These are phyloP conservation scores for Neotoma lepida DNA, from an alignment of 2,113 vertebrate genomes.

Conservation along the genomic window DNA sequence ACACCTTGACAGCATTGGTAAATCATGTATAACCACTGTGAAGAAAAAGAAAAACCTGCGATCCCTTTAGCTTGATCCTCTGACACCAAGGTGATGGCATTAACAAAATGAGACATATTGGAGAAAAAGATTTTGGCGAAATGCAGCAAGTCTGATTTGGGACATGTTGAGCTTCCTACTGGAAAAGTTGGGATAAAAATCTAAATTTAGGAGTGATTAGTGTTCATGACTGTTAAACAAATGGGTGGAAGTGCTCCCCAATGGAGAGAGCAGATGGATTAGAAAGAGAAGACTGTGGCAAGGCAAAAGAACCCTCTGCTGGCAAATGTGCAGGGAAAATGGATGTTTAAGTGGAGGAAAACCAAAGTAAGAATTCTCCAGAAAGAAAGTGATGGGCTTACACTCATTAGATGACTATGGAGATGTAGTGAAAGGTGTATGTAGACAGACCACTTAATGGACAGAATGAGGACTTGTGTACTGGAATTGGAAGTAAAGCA, in stretches of 20 bases:
- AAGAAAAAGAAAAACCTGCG: neutral
- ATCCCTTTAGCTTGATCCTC: neutral
- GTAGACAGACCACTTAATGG: neutral
- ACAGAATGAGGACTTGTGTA: neutral
- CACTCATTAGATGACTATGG: neutral
- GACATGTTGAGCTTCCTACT: neutral
- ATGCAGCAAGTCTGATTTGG: neutral
- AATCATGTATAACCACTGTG: neutral
- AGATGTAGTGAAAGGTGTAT: neutral
- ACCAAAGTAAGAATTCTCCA: neutral
- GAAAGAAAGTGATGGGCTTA: neutral
- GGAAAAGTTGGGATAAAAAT: neutral
- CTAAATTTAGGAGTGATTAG: constrained; percentile 2
- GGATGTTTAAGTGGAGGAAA: neutral
- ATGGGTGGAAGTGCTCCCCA: neutral
- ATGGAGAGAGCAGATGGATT: neutral
- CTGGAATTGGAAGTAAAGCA: neutral
- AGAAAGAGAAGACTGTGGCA: neutral
- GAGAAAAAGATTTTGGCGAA: neutral
- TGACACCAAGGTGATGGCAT: neutral
- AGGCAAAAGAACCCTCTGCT: neutral
- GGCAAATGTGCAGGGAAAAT: neutral
- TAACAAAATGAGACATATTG: neutral
- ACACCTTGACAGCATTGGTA: neutral
- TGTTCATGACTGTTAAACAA: neutral